phyloP scores from a whole-genome alignment of 2,888 invertebrate genomes.

The Pilophorus perplexus region DNA sequence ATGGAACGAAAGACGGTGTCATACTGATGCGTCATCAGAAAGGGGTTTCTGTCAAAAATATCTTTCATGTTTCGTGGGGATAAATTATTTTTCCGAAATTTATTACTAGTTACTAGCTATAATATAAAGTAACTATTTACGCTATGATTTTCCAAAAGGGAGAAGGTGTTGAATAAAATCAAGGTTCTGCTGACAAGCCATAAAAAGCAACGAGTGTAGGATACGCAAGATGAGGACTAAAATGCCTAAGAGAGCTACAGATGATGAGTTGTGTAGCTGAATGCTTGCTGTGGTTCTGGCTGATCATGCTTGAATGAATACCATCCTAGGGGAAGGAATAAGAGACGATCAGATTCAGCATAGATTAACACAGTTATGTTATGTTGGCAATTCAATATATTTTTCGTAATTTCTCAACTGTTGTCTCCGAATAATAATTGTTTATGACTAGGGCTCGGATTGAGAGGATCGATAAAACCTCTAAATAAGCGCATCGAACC shows the following conservation, averaged over 20 bases:
- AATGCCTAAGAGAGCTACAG: conserved; percentile 23
- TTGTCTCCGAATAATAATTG: too few species aligned
- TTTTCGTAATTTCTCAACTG: too few species aligned
- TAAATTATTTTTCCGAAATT: conserved; percentile 4
- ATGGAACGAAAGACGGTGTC: background rate
- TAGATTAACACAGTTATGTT: too few species aligned
- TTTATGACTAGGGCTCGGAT: too few species aligned
- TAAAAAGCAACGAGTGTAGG: conserved; percentile 20
- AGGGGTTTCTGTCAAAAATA: background rate
- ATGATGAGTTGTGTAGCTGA: conserved; percentile 37
- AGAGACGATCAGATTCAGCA: background rate
- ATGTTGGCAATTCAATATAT: too few species aligned
- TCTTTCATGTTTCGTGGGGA: background rate
- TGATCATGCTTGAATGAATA: conserved; percentile 34
- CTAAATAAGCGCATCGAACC: too few species aligned
- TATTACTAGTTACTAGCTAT: conserved; percentile 8
- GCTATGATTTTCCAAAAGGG: background rate
- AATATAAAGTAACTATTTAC: conserved; percentile 3
- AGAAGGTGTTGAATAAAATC: conserved; percentile 1
- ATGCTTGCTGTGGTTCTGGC: conserved; percentile 39
- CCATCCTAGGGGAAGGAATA: conserved; percentile 11
- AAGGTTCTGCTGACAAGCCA: conserved; percentile 9
- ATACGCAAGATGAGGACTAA: conserved; percentile 26
- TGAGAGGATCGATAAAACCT: too few species aligned
- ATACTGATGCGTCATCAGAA: background rate